phyloP scores from a whole-genome alignment of 2,113 vertebrate genomes.

The Trachemys scripta region DNA sequence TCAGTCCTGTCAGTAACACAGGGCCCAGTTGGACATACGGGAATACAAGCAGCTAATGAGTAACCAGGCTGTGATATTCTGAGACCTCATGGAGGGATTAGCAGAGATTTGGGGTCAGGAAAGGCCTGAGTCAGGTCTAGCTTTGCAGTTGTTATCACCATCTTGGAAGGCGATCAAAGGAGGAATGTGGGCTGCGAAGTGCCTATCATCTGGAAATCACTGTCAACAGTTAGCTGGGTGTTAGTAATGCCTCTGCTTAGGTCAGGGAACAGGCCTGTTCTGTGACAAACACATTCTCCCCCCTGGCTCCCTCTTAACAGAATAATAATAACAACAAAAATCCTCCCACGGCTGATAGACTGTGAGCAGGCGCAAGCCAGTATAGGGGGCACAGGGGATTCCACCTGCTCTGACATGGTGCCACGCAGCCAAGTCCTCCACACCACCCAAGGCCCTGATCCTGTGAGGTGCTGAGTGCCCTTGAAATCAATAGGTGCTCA shows the following conservation, averaged over 20 bases:
- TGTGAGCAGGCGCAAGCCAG: neutral
- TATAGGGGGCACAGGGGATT: neutral
- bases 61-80: neutral
- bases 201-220: neutral
- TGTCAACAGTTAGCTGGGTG: neutral
- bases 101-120: neutral
- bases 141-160: neutral
- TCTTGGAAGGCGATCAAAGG: neutral
- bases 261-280: neutral
- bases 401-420: neutral
- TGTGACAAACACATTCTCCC: neutral
- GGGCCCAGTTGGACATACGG: neutral
- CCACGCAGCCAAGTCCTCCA: neutral
- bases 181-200: neutral
- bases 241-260: neutral
- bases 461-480: neutral
- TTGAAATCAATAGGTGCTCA: neutral
- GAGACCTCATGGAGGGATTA: neutral
- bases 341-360: neutral
- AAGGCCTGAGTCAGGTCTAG: neutral
- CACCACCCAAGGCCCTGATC: neutral
- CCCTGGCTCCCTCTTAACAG: neutral
- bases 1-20: neutral
- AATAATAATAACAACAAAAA: neutral
- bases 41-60: neutral